Base-by-base conservation (phyloP, 2,113 vertebrate genomes). In the Nothoprocta perdicaria region DNA sequence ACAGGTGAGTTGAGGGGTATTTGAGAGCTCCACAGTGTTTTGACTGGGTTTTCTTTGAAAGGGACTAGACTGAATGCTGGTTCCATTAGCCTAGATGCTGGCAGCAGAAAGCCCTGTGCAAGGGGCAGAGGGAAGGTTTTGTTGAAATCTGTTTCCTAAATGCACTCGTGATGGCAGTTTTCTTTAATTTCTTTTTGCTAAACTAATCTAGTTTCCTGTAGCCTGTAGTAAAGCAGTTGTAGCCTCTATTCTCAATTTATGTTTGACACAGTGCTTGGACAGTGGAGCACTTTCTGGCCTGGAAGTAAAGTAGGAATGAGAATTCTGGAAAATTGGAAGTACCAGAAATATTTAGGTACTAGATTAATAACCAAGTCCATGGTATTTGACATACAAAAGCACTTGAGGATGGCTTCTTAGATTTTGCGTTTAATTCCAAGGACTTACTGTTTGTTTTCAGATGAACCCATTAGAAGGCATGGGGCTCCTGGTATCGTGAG, bases 391-490 rank as follows among this genome's bases (percentile, higher is more conserved):
- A 26, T 69, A 92, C 60, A 65, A 63, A 80, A 81, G 24, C 53
- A 55, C 45, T 52, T 83, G 35, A 95, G 80, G 50, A 84, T 71
- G 76, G 16, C 86, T 35, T 88, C 93, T 88, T 79, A 92, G 93
- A 67, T 50, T 96, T 89, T 85, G 52, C 55, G 16, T 66, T 93
- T 84, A 84, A 16, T 88, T 94, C 80, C 52, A 83, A 95, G 78
- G 67, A 73, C 66, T 89, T 76, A 14, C 63, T 93, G 71, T 73
- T 50, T 93, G 78, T 89, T 89, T 96, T 88, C 68, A 92, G 80
- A 57, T 71, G 41, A 95, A 48, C 35, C 79, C 50, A 77, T 94
- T 72, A 92, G 65, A 41, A 84, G 40, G 62, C 71, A 84, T 79
- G n/a, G 62, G 63, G 75, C 75, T 92, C 58, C 5, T 6, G 57